Percentiles rank a stretch among this genome's conserved stretches.
These are phyloP conservation scores for Syrrhaptes paradoxus DNA, from an alignment of 2,113 vertebrate genomes.

Conservation along the genomic window DNA sequence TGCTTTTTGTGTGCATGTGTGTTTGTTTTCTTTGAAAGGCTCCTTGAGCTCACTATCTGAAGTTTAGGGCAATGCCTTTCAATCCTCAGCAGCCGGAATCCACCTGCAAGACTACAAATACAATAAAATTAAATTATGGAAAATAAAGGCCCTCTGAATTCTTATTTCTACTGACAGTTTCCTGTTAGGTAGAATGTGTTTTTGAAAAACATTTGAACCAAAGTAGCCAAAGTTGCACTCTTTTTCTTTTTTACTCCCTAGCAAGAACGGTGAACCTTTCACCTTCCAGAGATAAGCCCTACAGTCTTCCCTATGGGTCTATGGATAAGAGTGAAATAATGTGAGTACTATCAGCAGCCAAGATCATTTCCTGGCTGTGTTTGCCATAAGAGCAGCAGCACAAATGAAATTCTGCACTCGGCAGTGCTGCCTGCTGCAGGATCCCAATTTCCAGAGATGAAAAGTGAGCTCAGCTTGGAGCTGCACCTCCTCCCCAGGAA, in stretches of 20 bases:
- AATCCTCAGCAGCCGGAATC: slow-evolving; percentile 33
- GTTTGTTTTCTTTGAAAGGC: slow-evolving; percentile 41
- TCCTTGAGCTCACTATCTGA: slow-evolving; percentile 51
- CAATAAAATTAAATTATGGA: slow-evolving; percentile 6
- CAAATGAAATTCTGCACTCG: not conserved
- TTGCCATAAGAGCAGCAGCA: not conserved
- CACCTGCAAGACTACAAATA: slow-evolving; percentile 55
- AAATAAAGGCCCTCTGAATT: not conserved
- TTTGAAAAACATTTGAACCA: not conserved
- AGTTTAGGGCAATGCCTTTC: slow-evolving; percentile 63
- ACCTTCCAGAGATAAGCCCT: not conserved
- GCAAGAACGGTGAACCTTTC: not conserved
- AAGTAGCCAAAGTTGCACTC: not conserved
- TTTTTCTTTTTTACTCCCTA: not conserved
- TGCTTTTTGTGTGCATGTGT: slow-evolving; percentile 25
- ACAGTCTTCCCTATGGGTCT: not conserved
- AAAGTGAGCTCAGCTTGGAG: not conserved
- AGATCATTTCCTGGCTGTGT: not conserved
- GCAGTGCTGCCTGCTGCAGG: not conserved
- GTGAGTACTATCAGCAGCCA: not conserved
- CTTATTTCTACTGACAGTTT: not conserved
- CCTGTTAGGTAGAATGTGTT: not conserved
- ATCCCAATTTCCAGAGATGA: not conserved
- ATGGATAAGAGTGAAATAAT: not conserved
- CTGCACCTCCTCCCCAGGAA: not conserved